Evolutionary conservation across 1,140 invertebrate species (phyloP).

Genomic region (Ctenoplectra terminalis): DNA sequence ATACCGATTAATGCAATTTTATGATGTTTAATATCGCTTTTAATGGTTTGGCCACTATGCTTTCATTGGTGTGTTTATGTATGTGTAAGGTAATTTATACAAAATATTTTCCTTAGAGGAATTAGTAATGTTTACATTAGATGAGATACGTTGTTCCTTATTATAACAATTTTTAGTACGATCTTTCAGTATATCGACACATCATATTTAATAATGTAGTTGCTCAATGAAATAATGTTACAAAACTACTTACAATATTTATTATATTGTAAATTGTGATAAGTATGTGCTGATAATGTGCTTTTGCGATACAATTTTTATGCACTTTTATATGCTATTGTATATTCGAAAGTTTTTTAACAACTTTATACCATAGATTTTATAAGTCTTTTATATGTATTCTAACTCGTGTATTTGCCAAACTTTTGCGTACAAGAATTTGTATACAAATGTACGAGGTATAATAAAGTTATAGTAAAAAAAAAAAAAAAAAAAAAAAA

Average conservation of each 20-base stretch:
- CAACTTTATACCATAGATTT: slow-evolving; percentile 47
- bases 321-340: slow-evolving; percentile 34
- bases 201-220: slow-evolving; percentile 47
- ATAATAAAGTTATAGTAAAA: slow-evolving; percentile 48
- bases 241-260: slow-evolving; percentile 56
- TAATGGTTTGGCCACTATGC: slow-evolving; percentile 42
- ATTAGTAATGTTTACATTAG: neutral
- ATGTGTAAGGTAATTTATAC: neutral
- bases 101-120: neutral
- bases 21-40: slow-evolving; percentile 16
- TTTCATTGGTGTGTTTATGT: slow-evolving; percentile 32
- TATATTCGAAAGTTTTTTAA: slow-evolving; percentile 54
- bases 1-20: slow-evolving; percentile 47
- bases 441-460: slow-evolving; percentile 57
- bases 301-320: slow-evolving; percentile 37
- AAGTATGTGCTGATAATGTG: slow-evolving; percentile 46
- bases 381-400: slow-evolving; percentile 37
- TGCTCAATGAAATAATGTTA: slow-evolving; percentile 64
- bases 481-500: too few species aligned
- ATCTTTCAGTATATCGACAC: slow-evolving; percentile 36
- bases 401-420: slow-evolving; percentile 51
- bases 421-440: slow-evolving; percentile 50
- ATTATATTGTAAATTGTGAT: slow-evolving; percentile 64
- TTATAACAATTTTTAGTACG: neutral
- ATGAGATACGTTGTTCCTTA: slow-evolving; percentile 26